A percentile compares a stretch with the other conserved stretches of the same genome.
Conservation (phyloP, 2,888 invertebrate species). For the Dyspetes luteomarginatus region DNA sequence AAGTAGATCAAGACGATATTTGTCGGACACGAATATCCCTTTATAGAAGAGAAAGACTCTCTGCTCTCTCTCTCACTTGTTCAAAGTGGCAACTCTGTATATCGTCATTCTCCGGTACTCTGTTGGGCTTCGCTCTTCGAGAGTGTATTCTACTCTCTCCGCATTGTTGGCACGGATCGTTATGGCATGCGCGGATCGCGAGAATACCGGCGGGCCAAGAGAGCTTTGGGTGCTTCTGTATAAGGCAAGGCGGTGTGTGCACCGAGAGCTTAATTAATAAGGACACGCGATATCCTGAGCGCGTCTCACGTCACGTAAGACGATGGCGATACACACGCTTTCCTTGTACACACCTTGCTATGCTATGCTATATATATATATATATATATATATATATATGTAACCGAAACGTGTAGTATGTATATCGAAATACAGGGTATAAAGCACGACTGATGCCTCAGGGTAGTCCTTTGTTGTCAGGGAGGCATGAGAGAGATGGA, state of each 20-base stretch:
- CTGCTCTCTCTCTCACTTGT: slow-evolving; percentile 13
- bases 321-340: slow-evolving; percentile 69
- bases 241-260: slow-evolving; percentile 73
- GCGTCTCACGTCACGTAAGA: slow-evolving; percentile 73
- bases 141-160: slow-evolving; percentile 32
- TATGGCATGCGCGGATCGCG: slow-evolving; percentile 78
- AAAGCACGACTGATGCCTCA: slow-evolving; percentile 77
- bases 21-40: slow-evolving; percentile 77
- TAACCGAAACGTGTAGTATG: slow-evolving; percentile 21
- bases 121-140: slow-evolving; percentile 50
- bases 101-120: slow-evolving; percentile 48
- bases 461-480: slow-evolving; percentile 83
- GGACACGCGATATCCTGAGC: slow-evolving; percentile 83
- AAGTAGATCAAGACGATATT: slow-evolving; percentile 78
- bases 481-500: slow-evolving; percentile 44
- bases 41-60: slow-evolving; percentile 64
- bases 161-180: slow-evolving; percentile 76
- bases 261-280: slow-evolving; percentile 83
- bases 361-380: slow-evolving; percentile 5
- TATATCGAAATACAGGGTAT: slow-evolving; percentile 60
- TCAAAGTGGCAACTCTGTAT: slow-evolving; percentile 33
- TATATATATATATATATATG: background rate
- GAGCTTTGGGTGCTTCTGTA: slow-evolving; percentile 46
- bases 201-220: slow-evolving; percentile 51
- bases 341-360: slow-evolving; percentile 28